Evolutionary conservation across 2,888 invertebrate species (phyloP).

Genomic region (Lagria hirta): DNA sequence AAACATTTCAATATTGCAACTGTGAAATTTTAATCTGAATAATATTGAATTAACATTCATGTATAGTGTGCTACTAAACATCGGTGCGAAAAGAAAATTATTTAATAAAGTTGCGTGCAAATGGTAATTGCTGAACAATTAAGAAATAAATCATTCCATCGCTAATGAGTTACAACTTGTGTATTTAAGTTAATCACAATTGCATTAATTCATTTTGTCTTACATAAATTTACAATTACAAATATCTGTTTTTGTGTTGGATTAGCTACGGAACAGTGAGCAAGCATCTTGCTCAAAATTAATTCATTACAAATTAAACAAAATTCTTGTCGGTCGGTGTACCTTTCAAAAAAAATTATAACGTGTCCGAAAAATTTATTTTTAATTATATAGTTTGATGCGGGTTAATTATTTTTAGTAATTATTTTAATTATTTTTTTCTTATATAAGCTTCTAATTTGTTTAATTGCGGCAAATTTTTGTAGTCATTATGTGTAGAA

Average conservation of each 20-base stretch:
- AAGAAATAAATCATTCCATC: constrained; percentile 16
- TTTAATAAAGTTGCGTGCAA: constrained; percentile 11
- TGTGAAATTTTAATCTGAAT: no score
- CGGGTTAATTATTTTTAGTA: constrained; percentile 17
- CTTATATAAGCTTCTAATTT: constrained; percentile 21
- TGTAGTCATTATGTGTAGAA: no score
- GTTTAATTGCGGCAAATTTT: constrained; percentile 22
- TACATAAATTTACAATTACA: constrained; percentile 26
- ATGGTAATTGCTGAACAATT: constrained; percentile 16
- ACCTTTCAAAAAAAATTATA: constrained; percentile 18
- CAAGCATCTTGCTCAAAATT: constrained; percentile 12
- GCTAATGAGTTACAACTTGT: constrained; percentile 12
- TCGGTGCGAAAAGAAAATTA: no score
- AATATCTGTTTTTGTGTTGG: constrained; percentile 18
- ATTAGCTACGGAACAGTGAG: constrained; percentile 18
- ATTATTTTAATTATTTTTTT: constrained; percentile 18
- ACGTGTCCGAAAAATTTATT: constrained; percentile 22
- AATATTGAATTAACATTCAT: no score
- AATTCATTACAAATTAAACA: constrained; percentile 26
- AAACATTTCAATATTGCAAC: no score
- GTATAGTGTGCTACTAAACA: no score
- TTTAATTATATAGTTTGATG: constrained; percentile 17
- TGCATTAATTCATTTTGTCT: constrained; percentile 28
- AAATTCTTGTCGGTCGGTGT: constrained; percentile 14
- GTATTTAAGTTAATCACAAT: constrained; percentile 21